A percentile compares a stretch with the other conserved stretches of the same genome.
phyloP scores from a whole-genome alignment of 2,797 vertebrate species.

The Enteromius trimaculatus region DNA sequence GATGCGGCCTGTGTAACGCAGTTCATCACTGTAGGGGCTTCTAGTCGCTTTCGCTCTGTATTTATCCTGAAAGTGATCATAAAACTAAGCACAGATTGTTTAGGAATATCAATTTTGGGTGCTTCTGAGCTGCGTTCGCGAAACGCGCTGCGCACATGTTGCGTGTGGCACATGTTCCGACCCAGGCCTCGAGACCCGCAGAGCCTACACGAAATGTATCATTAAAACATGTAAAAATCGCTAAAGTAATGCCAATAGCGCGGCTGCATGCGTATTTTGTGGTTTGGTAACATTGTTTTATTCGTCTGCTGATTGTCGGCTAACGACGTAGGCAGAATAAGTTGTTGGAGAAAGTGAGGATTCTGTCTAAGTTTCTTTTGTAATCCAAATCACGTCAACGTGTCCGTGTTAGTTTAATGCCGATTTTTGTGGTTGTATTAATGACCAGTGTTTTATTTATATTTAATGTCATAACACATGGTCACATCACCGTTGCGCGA shows the following conservation, averaged over 20 bases:
- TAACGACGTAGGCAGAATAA: background rate
- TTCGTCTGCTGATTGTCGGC: background rate
- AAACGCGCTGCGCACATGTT: slow-evolving; percentile 37
- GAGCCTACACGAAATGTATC: background rate
- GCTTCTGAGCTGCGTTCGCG: background rate
- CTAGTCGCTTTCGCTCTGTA: background rate
- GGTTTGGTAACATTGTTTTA: background rate
- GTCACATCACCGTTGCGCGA: background rate
- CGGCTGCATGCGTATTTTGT: background rate
- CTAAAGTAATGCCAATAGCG: too few relatives aligned
- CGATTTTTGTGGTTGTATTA: background rate
- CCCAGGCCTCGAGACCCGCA: slow-evolving; percentile 16
- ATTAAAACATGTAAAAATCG: background rate
- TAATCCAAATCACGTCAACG: background rate
- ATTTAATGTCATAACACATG: background rate
- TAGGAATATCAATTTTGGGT: background rate
- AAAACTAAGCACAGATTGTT: background rate
- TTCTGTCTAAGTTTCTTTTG: background rate
- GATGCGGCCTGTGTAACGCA: slow-evolving; percentile 33
- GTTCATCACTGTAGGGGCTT: background rate
- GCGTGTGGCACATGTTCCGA: slow-evolving; percentile 43
- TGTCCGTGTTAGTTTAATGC: background rate
- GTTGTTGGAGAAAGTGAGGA: background rate
- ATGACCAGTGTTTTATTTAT: background rate
- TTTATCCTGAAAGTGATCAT: background rate